A percentile compares a stretch with the other conserved stretches of the same genome.
These are phyloP conservation scores for Willisornis vidua DNA, from an alignment of 2,113 vertebrate species.

Conservation along the genomic window DNA sequence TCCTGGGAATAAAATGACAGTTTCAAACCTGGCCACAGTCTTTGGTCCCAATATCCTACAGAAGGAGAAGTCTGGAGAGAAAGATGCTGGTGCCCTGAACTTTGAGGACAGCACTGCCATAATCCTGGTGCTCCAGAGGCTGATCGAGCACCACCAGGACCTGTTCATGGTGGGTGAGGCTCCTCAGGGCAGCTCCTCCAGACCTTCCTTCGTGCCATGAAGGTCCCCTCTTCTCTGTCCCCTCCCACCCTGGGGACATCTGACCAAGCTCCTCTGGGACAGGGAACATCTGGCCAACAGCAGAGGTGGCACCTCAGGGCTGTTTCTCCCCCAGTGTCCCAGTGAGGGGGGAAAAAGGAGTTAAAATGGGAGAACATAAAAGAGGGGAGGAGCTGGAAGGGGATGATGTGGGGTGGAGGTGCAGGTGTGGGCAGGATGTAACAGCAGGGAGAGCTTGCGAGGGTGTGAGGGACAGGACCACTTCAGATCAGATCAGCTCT, in stretches of 20 bases:
- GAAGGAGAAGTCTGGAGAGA: conserved; percentile 76
- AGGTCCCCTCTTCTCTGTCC: not conserved
- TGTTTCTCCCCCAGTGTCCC: not conserved
- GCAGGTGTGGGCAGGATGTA: not conserved
- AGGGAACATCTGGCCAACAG: not conserved
- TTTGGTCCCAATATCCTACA: conserved; percentile 92
- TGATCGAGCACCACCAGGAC: conserved; percentile 85
- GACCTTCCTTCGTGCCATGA: not conserved
- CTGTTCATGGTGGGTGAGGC: conserved; percentile 81
- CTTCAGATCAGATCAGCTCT: no score
- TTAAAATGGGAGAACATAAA: not conserved
- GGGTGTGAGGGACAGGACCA: no score
- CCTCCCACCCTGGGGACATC: not conserved
- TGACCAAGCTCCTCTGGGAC: not conserved
- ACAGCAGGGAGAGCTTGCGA: not conserved
- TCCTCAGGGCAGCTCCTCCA: not conserved
- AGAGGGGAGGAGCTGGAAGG: not conserved
- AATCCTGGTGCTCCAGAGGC: conserved; percentile 83
- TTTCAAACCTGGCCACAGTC: conserved; percentile 87
- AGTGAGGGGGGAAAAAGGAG: not conserved
- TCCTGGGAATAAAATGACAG: conserved; percentile 93
- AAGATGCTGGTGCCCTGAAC: conserved; percentile 72
- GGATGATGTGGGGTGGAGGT: not conserved
- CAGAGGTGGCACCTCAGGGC: not conserved
- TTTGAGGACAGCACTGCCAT: conserved; percentile 87